Percentiles rank a stretch among this genome's conserved stretches.
Conservation (phyloP, 2,113 vertebrate genomes). For the Hydrochoerus hydrochaeris region DNA sequence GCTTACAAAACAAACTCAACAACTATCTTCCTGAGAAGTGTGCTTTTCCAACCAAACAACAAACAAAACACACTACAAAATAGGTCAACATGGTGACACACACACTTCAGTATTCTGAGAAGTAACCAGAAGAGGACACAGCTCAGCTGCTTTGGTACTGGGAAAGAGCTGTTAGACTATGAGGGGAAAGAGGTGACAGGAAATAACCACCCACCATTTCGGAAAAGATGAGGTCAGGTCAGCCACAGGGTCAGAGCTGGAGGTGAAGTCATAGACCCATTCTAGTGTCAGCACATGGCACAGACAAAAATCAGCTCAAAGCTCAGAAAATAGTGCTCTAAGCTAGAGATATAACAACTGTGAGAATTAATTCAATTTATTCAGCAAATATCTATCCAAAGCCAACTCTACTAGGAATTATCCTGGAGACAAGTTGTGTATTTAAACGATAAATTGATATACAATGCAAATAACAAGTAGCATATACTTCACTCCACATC, state of each 20-base stretch:
- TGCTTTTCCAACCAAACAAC: slow-evolving; percentile 32
- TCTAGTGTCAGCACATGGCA: not conserved
- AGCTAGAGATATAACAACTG: not conserved
- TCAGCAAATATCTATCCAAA: slow-evolving; percentile 49
- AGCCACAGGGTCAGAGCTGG: not conserved
- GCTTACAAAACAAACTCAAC: slow-evolving; percentile 52
- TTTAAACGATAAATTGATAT: not conserved
- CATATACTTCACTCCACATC: not conserved
- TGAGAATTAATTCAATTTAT: slow-evolving; percentile 24
- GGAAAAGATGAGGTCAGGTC: slow-evolving; percentile 17
- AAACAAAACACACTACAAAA: not conserved
- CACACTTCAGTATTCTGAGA: not conserved
- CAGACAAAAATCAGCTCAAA: not conserved
- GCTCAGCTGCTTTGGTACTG: not conserved
- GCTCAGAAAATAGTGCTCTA: slow-evolving; percentile 11
- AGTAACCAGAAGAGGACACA: not conserved
- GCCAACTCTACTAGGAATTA: not conserved
- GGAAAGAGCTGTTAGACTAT: not conserved
- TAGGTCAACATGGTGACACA: not conserved
- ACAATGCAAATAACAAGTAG: not conserved
- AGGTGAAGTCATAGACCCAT: not conserved
- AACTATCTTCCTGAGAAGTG: not conserved
- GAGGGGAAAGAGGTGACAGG: not conserved
- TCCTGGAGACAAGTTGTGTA: not conserved
- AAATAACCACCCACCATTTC: not conserved